Evolutionary conservation across 2,888 invertebrate species (phyloP).

Genomic region (Drosophila recens): DNA sequence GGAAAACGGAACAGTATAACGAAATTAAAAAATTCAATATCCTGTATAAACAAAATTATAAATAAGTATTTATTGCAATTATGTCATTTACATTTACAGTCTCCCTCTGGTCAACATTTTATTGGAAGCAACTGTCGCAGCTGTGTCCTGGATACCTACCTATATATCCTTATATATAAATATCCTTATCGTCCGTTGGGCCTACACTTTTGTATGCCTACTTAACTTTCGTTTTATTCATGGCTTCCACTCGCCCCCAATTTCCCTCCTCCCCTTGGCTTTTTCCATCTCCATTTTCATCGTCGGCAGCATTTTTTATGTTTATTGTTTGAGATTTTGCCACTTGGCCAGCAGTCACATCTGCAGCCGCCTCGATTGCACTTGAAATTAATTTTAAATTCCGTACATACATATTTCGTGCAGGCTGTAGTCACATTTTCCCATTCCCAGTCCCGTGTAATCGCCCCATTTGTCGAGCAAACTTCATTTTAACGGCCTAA

Average conservation of each 20-base stretch:
- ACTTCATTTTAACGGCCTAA: slow-evolving; percentile 50
- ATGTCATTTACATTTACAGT: slow-evolving; percentile 59
- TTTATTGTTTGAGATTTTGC: slow-evolving; percentile 75
- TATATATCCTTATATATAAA: slow-evolving; percentile 5
- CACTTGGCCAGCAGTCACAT: slow-evolving; percentile 55
- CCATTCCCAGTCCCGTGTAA: not conserved
- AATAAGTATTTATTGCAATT: slow-evolving; percentile 77
- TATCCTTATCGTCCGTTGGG: slow-evolving; percentile 9
- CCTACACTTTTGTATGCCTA: slow-evolving; percentile 43
- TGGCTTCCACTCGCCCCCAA: slow-evolving; percentile 46
- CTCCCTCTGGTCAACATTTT: slow-evolving; percentile 11
- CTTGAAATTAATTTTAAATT: slow-evolving; percentile 80
- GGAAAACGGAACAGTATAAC: slow-evolving; percentile 30
- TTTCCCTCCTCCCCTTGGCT: slow-evolving; percentile 22
- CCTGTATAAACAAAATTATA: slow-evolving; percentile 76
- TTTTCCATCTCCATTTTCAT: slow-evolving; percentile 19
- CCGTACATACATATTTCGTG: slow-evolving; percentile 69
- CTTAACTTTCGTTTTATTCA: slow-evolving; percentile 70
- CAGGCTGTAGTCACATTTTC: slow-evolving; percentile 33
- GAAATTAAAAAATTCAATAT: slow-evolving; percentile 80
- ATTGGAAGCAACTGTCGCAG: slow-evolving; percentile 51
- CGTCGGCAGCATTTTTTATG: slow-evolving; percentile 64
- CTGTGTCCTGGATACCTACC: slow-evolving; percentile 46
- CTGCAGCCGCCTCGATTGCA: slow-evolving; percentile 56
- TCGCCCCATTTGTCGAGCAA: slow-evolving; percentile 51